phyloP scores from a whole-genome alignment of 2,113 vertebrate genomes.

The Lepus americanus region DNA sequence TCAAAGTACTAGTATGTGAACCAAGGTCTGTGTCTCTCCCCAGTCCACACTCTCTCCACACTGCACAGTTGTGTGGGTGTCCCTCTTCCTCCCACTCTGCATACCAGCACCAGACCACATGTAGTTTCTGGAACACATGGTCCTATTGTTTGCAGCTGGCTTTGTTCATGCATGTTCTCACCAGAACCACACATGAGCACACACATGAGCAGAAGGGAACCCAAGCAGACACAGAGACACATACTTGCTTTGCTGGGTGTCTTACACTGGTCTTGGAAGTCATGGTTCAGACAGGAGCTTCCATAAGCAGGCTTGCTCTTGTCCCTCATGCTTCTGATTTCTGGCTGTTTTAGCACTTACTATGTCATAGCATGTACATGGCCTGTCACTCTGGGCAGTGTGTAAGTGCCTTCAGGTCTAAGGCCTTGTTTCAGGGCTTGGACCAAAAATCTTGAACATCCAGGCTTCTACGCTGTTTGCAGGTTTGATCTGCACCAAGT shows the following conservation, averaged over 20 bases:
- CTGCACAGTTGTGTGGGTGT: neutral
- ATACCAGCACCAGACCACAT: neutral
- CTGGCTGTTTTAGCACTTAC: neutral
- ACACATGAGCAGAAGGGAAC: neutral
- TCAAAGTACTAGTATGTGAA: neutral
- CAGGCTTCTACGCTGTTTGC: neutral
- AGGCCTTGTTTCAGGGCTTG: neutral
- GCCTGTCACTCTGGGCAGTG: too few relatives aligned
- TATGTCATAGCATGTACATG: neutral
- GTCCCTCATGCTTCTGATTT: neutral
- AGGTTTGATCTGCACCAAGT: neutral
- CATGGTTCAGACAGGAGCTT: neutral
- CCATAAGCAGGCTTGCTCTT: neutral
- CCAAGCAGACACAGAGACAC: neutral
- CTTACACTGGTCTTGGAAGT: neutral
- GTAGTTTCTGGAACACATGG: neutral
- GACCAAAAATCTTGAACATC: neutral
- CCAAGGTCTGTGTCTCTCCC: accelerated
- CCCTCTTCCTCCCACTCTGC: too few relatives aligned
- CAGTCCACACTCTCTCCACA: neutral
- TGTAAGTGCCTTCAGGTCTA: neutral
- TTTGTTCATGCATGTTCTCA: neutral
- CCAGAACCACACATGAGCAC: neutral
- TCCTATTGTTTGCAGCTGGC: neutral
- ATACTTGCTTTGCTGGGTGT: neutral